Conservation (phyloP, 2,888 invertebrate species). For the Spisula subtruncata region DNA sequence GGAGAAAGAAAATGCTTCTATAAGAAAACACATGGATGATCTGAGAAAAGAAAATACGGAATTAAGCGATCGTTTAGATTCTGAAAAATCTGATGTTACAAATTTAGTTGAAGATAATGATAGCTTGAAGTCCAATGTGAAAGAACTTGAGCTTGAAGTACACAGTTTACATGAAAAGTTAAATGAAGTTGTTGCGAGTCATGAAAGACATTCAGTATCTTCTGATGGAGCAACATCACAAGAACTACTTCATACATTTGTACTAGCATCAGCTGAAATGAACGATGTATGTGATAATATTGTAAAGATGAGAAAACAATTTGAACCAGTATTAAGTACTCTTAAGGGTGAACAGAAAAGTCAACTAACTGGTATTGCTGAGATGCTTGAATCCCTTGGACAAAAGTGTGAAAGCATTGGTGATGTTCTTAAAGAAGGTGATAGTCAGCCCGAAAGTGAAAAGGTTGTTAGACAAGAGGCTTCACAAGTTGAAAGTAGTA, state of each 20-base stretch:
- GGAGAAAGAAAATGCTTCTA: slow-evolving; percentile 79
- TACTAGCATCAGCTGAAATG: slow-evolving; percentile 80
- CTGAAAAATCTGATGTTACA: slow-evolving; percentile 69
- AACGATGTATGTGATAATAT: slow-evolving; percentile 78
- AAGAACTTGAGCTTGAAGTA: slow-evolving; percentile 78
- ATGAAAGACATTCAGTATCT: slow-evolving; percentile 55
- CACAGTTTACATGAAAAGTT: slow-evolving; percentile 75
- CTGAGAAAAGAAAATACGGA: slow-evolving; percentile 79
- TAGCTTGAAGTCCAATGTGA: slow-evolving; percentile 74
- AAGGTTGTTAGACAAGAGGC: slow-evolving; percentile 49
- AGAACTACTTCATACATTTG: slow-evolving; percentile 78
- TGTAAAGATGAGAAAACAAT: slow-evolving; percentile 73
- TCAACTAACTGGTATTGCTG: slow-evolving; percentile 71
- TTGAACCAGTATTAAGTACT: slow-evolving; percentile 75
- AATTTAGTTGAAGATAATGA: slow-evolving; percentile 75
- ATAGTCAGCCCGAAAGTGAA: slow-evolving; percentile 46
- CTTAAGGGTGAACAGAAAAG: slow-evolving; percentile 69
- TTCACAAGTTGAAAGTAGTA: slow-evolving; percentile 33
- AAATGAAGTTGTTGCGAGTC: slow-evolving; percentile 61
- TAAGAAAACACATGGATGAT: slow-evolving; percentile 81
- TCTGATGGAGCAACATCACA: slow-evolving; percentile 54
- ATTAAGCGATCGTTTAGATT: slow-evolving; percentile 75
- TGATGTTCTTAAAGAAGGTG: slow-evolving; percentile 78
- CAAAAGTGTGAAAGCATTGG: slow-evolving; percentile 78
- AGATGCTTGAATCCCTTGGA: slow-evolving; percentile 78